A percentile compares a stretch with the other conserved stretches of the same genome.
Conservation (phyloP, 2,113 vertebrate genomes). For the Ifrita kowaldi region DNA sequence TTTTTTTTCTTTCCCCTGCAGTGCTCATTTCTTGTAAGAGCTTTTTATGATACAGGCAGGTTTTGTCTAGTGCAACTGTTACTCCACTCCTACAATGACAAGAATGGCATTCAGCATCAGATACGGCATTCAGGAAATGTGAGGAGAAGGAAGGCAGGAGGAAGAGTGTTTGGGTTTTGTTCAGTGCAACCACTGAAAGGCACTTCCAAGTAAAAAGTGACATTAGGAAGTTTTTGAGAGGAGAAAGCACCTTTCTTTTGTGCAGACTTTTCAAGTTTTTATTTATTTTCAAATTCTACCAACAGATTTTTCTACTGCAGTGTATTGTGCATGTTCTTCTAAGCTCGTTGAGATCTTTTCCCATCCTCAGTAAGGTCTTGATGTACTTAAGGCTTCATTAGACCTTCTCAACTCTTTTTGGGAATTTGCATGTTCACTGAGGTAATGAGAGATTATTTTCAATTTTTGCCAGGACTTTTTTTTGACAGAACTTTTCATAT, state of each 20-base stretch:
- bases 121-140: rapidly evolving
- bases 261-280: background rate
- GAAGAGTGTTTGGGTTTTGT: background rate
- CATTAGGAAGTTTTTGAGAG: background rate
- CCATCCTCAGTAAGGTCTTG: background rate
- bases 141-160: background rate
- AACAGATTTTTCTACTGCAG: background rate
- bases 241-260: background rate
- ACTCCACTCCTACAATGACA: background rate
- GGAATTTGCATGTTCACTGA: background rate
- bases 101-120: background rate
- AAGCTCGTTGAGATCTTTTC: background rate
- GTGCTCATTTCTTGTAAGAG: background rate
- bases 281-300: background rate
- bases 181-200: background rate
- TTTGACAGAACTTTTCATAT: background rate
- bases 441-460: background rate
- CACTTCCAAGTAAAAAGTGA: background rate
- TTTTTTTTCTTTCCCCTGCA: background rate
- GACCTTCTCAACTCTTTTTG: background rate
- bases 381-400: background rate
- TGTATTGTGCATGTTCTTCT: background rate
- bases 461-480: background rate
- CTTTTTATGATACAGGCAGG: background rate
- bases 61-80: background rate